Evolutionary conservation across 2,888 invertebrate species (phyloP).

Genomic region (Portevinia maculata): DNA sequence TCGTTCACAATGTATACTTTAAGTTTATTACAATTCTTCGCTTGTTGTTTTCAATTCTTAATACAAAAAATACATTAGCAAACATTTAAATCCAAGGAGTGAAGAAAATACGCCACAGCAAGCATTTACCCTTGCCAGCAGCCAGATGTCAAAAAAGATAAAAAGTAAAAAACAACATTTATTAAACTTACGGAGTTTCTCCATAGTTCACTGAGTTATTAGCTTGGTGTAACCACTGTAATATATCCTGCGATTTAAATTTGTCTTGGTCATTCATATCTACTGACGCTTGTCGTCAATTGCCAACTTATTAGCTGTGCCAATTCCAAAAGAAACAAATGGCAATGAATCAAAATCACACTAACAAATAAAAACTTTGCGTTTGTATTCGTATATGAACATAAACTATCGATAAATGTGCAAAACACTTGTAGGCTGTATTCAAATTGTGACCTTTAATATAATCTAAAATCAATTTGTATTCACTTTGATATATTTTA

Average conservation of each 20-base stretch:
- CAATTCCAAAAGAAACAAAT: slow-evolving; percentile 55
- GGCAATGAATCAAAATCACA: background rate
- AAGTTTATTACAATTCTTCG: too few species aligned
- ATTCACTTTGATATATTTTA: slow-evolving; percentile 26
- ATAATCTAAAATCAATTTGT: slow-evolving; percentile 42
- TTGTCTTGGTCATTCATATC: slow-evolving; percentile 75
- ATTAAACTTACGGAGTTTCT: slow-evolving; percentile 76
- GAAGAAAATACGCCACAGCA: background rate
- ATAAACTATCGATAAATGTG: slow-evolving; percentile 11
- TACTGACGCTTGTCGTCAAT: slow-evolving; percentile 64
- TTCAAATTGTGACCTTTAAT: slow-evolving; percentile 43
- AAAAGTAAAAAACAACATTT: background rate
- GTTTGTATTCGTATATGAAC: background rate
- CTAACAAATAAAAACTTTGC: slow-evolving; percentile 4
- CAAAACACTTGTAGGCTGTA: slow-evolving; percentile 16
- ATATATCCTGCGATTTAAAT: slow-evolving; percentile 78
- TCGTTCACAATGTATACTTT: too few species aligned
- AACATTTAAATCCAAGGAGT: background rate
- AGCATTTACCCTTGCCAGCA: background rate
- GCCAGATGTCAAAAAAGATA: background rate
- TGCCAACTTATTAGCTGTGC: slow-evolving; percentile 21
- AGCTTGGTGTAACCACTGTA: slow-evolving; percentile 78
- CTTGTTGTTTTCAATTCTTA: too few species aligned
- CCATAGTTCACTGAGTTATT: slow-evolving; percentile 68
- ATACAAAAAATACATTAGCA: too few species aligned